These are phyloP conservation scores for Hypselothyrea guttata DNA, from an alignment of 2,888 invertebrate genomes.

Conservation along the genomic window DNA sequence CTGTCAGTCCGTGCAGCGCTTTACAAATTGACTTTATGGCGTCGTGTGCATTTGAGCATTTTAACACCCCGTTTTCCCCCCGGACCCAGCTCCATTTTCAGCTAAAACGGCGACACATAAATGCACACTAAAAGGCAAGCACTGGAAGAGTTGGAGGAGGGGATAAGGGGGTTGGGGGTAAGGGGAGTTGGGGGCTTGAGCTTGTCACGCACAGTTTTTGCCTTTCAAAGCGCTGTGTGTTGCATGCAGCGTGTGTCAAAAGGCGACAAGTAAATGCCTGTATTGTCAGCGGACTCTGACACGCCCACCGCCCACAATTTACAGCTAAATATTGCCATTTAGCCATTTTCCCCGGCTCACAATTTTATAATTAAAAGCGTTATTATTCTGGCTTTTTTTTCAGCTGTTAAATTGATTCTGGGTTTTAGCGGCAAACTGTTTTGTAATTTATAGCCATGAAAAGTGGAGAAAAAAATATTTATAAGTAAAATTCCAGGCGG, in stretches of 20 bases:
- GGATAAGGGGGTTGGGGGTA: neutral
- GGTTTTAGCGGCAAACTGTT: constrained; percentile 42
- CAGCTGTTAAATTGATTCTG: constrained; percentile 43
- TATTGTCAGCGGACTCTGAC: constrained; percentile 42
- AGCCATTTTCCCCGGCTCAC: constrained; percentile 15
- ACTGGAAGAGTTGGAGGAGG: neutral
- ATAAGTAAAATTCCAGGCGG: constrained; percentile 46
- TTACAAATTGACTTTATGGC: constrained; percentile 70
- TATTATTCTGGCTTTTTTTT: constrained; percentile 3
- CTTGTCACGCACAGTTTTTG: constrained; percentile 61
- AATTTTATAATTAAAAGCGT: constrained; percentile 40
- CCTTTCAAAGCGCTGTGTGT: constrained; percentile 46
- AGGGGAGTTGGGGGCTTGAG: constrained; percentile 14
- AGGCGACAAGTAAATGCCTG: constrained; percentile 50
- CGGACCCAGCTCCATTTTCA: constrained; percentile 31
- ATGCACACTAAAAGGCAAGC: constrained; percentile 48
- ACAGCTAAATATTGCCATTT: constrained; percentile 18
- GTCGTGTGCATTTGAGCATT: constrained; percentile 37
- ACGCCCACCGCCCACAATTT: constrained; percentile 10
- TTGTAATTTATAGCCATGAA: constrained; percentile 37
- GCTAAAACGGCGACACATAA: constrained; percentile 65
- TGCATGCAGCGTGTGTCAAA: constrained; percentile 64
- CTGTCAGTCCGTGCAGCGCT: constrained; percentile 25
- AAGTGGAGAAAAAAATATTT: constrained; percentile 35
- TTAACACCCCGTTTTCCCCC: constrained; percentile 10